These are phyloP conservation scores for Spea hammondii DNA, from an alignment of 2,797 vertebrate species.

Conservation along the genomic window DNA sequence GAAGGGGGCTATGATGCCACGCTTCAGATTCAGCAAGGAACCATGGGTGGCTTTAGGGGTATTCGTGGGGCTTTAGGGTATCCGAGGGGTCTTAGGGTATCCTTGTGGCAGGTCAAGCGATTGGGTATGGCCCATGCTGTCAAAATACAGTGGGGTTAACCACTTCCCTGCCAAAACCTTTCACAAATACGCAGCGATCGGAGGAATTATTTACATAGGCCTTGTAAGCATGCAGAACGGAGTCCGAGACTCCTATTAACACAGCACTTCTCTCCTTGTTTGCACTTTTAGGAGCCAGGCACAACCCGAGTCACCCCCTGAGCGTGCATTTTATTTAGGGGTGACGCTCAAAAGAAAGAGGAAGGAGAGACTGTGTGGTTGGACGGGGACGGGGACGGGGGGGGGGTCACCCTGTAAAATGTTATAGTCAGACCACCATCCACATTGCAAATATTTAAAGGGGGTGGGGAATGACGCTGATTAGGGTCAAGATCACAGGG, in stretches of 20 bases:
- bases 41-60: not conserved
- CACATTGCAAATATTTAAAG: not conserved
- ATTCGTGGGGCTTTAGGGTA: not conserved
- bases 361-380: not conserved
- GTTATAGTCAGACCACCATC: not conserved
- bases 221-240: conserved; percentile 1
- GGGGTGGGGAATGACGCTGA: conserved; percentile 2
- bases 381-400: too few species aligned
- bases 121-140: conserved; percentile 27
- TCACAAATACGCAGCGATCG: conserved; percentile 22
- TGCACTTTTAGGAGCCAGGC: not conserved
- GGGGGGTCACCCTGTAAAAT: not conserved
- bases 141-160: conserved; percentile 36
- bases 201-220: conserved; percentile 22
- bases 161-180: conserved; percentile 32
- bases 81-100: not conserved
- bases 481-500: conserved; percentile 1
- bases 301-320: too few species aligned
- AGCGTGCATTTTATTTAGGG: not conserved
- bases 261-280: not conserved
- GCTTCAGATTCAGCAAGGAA: not conserved
- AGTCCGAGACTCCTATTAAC: not conserved
- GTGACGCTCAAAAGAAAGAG: not conserved
- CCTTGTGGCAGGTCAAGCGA: not conserved
- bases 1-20: not conserved